Base-by-base conservation (phyloP, 2,888 invertebrate species). In the Schizaphis graminum region DNA sequence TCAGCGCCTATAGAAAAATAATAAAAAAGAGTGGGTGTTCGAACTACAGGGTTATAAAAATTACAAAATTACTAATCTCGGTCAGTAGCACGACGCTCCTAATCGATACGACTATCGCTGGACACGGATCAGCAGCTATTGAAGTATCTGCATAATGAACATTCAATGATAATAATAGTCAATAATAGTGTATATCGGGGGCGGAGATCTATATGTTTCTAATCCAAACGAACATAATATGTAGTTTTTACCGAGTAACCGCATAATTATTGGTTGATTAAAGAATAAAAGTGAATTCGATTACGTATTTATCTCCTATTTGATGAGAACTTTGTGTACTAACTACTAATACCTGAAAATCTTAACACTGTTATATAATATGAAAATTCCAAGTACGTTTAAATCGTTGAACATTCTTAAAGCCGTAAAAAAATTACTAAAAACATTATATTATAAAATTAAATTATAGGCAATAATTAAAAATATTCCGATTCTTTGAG, bases 121-220 rank as follows among this genome's bases (percentile, higher is more conserved):
- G 35, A 35, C 35, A 77, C 77, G 77, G 77, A 35, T 21, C 77
- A 77, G 77, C 77, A 35, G 35, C 35, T 77, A 77, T 77, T 3
- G 21, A 77, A 77, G 8, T 35, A 35, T 77, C 2, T 35, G 35
- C 26, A 21, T 77, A 77, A 77, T 35, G 77, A 21, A 35, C 35
- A 77, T 77, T 35, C 77, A 8, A 77, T 35, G 21, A n/a, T n/a
- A n/a, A n/a, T n/a, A n/a, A n/a, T n/a, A n/a, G n/a, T n/a, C n/a
- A n/a, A n/a, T n/a, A n/a, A n/a, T 7, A 35, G 77, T 77, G 8
- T 77, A 67, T 77, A 77, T 77, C 35, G 35, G 77, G 35, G 77
- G 77, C 35, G 77, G 77, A 77, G 77, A 77, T 77, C 35, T 77
- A 77, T 77, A 77, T 77, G 35, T 77, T 77, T 77, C 77, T 77